Conservation (phyloP, 2,113 vertebrate species). For the Dendrocopos noguchii region DNA sequence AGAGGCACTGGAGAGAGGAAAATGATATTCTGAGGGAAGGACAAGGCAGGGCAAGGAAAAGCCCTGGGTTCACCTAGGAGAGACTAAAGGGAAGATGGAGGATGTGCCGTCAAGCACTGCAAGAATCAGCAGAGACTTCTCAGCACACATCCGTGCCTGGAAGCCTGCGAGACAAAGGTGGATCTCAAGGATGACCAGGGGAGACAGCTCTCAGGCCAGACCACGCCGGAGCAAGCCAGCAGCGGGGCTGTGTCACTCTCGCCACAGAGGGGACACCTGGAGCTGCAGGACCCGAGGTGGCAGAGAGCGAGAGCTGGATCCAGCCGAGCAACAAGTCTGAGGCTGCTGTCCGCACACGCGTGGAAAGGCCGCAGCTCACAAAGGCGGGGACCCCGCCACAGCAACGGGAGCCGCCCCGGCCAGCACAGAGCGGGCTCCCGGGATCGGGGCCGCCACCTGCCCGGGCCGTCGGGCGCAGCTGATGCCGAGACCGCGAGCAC, state of each 20-base stretch:
- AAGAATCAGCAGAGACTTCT: neutral
- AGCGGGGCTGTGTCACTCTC: neutral
- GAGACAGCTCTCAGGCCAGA: neutral
- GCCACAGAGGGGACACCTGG: neutral
- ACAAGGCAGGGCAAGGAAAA: neutral
- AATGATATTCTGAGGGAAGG: neutral
- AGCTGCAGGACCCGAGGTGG: neutral
- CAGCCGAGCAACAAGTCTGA: constrained; percentile 37
- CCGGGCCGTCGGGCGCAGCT: neutral
- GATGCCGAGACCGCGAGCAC: neutral
- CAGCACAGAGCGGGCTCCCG: neutral
- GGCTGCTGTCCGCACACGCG: neutral
- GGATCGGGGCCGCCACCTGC: neutral
- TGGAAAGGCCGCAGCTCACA: neutral
- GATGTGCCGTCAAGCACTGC: neutral
- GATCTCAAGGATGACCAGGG: neutral
- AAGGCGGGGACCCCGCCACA: neutral
- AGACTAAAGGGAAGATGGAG: neutral
- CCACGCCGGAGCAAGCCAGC: neutral
- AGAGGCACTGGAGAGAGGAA: neutral
- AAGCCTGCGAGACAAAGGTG: constrained; percentile 24
- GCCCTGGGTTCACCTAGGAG: neutral
- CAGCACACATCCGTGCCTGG: neutral
- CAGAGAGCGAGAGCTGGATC: neutral
- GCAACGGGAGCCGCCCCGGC: neutral